Conservation (phyloP, 1,140 invertebrate species). For the Charaxes varanes region DNA sequence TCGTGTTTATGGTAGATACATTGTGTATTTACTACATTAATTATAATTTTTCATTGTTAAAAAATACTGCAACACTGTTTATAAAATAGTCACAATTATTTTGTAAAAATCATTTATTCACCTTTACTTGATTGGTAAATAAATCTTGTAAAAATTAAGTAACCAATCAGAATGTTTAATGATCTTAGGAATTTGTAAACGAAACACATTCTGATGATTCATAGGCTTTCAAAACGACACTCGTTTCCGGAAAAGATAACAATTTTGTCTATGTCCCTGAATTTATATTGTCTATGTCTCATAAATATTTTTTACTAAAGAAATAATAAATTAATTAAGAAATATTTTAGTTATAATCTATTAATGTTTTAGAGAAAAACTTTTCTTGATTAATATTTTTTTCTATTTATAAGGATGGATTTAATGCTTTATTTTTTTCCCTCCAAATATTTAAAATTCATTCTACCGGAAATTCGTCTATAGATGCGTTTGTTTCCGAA, state of each 20-base stretch:
- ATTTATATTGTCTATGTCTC: conserved; percentile 27
- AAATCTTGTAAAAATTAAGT: conserved; percentile 1
- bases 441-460: conserved; percentile 59
- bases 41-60: too few species aligned
- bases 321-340: too few species aligned
- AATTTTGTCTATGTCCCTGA: conserved; percentile 28
- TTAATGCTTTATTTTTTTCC: too few species aligned
- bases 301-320: conserved; percentile 10
- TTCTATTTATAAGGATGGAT: too few species aligned
- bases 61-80: neutral
- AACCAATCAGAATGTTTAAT: conserved; percentile 30
- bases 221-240: conserved; percentile 65
- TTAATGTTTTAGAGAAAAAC: too few species aligned
- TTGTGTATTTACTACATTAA: too few species aligned
- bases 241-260: conserved; percentile 64
- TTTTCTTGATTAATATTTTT: too few species aligned
- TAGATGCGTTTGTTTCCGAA: conserved; percentile 74
- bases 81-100: neutral
- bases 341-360: too few species aligned
- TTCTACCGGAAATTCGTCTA: conserved; percentile 71
- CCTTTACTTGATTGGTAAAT: conserved; percentile 34
- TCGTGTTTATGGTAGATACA: too few species aligned
- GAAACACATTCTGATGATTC: conserved; percentile 58
- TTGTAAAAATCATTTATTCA: too few species aligned
- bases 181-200: conserved; percentile 30